Percentiles rank a stretch among this genome's conserved stretches.
phyloP scores from a whole-genome alignment of 2,888 invertebrate genomes.

The Drosophila robusta region DNA sequence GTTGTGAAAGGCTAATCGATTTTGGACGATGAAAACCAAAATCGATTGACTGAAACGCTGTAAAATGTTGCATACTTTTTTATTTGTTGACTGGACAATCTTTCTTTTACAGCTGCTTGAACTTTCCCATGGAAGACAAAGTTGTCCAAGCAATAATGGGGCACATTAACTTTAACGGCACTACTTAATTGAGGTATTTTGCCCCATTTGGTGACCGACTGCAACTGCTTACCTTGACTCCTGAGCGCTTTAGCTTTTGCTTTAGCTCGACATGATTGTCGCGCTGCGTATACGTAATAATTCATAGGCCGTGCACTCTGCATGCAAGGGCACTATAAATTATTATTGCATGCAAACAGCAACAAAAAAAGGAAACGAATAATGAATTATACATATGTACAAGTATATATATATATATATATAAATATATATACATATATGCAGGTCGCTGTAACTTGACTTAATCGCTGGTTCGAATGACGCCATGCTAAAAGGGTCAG shows the following conservation, averaged over 20 bases:
- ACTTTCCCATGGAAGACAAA: not conserved
- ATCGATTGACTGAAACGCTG: not conserved
- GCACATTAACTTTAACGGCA: not conserved
- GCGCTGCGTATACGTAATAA: constrained; percentile 78
- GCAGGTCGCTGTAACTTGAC: constrained; percentile 16
- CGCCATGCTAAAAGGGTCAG: constrained; percentile 44
- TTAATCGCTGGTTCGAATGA: constrained; percentile 27
- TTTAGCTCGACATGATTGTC: constrained; percentile 39
- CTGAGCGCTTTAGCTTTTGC: constrained; percentile 17
- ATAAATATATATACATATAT: not conserved
- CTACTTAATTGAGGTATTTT: constrained; percentile 4
- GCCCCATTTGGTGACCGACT: constrained; percentile 28
- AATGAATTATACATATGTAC: not conserved
- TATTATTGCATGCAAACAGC: constrained; percentile 52
- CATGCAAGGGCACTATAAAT: constrained; percentile 57
- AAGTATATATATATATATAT: not conserved
- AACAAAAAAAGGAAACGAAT: constrained; percentile 1
- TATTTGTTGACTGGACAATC: not conserved
- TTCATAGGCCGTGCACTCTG: constrained; percentile 61
- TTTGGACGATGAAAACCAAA: not conserved
- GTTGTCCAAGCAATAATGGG: not conserved
- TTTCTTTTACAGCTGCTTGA: not conserved
- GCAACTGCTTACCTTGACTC: constrained; percentile 21
- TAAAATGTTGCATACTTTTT: constrained; percentile 26
- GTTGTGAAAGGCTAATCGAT: not conserved